Base-by-base conservation (phyloP, 1,140 invertebrate genomes). In the Trichomalopsis sarcophagae region DNA sequence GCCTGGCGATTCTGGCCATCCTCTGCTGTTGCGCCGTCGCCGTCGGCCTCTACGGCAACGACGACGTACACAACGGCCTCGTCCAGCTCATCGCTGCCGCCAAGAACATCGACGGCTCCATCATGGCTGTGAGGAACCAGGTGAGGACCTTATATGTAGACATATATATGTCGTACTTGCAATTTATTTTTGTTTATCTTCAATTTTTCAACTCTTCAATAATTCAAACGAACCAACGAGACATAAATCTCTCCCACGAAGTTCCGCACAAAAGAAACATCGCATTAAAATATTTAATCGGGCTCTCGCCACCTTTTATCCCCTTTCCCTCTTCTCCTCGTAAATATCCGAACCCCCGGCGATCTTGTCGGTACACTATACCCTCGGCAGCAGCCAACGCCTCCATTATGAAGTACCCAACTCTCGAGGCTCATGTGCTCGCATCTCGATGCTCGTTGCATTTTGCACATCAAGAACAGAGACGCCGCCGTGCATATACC, bases 31-130 rank as follows among this genome's bases (percentile, higher is more conserved):
- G 95, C 75, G 96, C 96, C 9, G 96, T 96, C 76, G 96, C 91
- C 78, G 94, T 97, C 82, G 97, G 98, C 76, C 95, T 99, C 36
- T 99, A 98, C 94, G 98, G 98, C 66, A 99, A 98, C 93, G 97
- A 98, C 91, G 97, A 98, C 91, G 95, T 98, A 47, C 97, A 99
- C 94, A 97, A 97, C 91, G 98, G 97, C 13, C 93, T 98, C 89
- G 94, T 96, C 81, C 96, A 97, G 91, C 95, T 97, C 84, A 94
- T 97, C 82, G 94, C 96, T 74, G 96, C 97, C 14, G 96, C 97
- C 14, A 94, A 95, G 89, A 95, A 96, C 87, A 96, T 98, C 85
- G 96, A 98, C 85, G 94, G 95, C 33, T 94, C 96, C 86, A 95
- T 97, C 71, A 95, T 95, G 84, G 95, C 95, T 97, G 69, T 86